Evolutionary conservation across 2,888 invertebrate species (phyloP).

Genomic region (Lymantria monacha): DNA sequence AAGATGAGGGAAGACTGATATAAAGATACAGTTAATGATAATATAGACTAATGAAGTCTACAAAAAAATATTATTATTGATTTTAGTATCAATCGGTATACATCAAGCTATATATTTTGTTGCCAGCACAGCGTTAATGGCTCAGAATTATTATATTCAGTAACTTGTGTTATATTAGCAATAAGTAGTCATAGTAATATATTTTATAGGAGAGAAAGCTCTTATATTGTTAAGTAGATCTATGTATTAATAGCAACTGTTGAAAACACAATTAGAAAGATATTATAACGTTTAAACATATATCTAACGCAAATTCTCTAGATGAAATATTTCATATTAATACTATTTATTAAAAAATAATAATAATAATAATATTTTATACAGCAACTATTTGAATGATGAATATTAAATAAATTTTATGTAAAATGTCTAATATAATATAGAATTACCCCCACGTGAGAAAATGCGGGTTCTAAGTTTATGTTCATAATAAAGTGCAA

Average conservation of each 20-base stretch:
- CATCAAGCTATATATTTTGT: slow-evolving; percentile 27
- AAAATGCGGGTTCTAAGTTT: not conserved
- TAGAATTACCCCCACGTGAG: not conserved
- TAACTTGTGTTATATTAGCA: slow-evolving; percentile 53
- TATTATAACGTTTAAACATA: slow-evolving; percentile 21
- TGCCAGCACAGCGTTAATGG: slow-evolving; percentile 46
- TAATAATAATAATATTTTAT: slow-evolving; percentile 15
- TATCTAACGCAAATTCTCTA: not conserved
- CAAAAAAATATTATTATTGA: slow-evolving; percentile 16
- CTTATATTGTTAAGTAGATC: slow-evolving; percentile 33
- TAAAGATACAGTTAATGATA: slow-evolving; percentile 21
- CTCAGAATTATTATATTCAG: slow-evolving; percentile 44
- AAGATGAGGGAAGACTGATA: slow-evolving; percentile 46
- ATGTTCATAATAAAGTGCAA: too few relatives aligned
- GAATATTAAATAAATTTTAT: not conserved
- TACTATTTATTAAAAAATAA: not conserved
- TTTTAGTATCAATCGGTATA: slow-evolving; percentile 45
- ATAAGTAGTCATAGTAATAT: slow-evolving; percentile 51
- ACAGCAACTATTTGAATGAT: slow-evolving; percentile 11
- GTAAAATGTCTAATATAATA: not conserved
- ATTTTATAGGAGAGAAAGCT: slow-evolving; percentile 48
- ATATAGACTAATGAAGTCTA: slow-evolving; percentile 16
- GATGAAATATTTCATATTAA: too few relatives aligned
- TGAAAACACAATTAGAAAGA: slow-evolving; percentile 30
- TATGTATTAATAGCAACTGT: slow-evolving; percentile 34